phyloP scores from a whole-genome alignment of 2,888 invertebrate species.

The Xanthorhoe spadicearia region DNA sequence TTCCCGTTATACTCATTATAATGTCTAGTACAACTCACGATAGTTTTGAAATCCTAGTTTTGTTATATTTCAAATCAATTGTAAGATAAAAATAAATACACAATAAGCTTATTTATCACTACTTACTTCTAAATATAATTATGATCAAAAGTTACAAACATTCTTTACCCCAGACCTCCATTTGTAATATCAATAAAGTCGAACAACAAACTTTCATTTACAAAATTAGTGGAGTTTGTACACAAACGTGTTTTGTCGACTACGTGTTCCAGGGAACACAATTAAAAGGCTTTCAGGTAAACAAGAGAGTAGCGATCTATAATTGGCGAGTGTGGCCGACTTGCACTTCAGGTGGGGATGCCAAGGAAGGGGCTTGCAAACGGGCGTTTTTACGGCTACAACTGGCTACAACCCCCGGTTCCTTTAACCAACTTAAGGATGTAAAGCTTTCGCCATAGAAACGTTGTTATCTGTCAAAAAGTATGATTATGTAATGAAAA shows the following conservation, averaged over 20 bases:
- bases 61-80: no score
- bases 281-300: constrained; percentile 26
- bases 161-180: background rate
- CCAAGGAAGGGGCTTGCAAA: constrained; percentile 5
- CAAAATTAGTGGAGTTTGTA: background rate
- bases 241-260: background rate
- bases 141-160: background rate
- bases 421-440: no score
- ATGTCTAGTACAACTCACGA: no score
- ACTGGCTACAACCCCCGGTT: no score
- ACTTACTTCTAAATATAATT: no score
- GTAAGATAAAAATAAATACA: no score
- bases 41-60: no score
- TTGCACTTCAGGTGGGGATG: constrained; percentile 15
- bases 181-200: background rate
- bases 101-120: no score
- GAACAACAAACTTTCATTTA: background rate
- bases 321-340: constrained; percentile 24
- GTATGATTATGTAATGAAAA: no score
- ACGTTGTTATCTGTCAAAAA: no score
- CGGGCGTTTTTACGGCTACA: background rate
- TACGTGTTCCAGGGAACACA: background rate
- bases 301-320: constrained; percentile 22
- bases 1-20: no score
- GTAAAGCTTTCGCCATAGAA: no score